Conservation (phyloP, 1,140 invertebrate species). For the Lepidurus packardi region DNA sequence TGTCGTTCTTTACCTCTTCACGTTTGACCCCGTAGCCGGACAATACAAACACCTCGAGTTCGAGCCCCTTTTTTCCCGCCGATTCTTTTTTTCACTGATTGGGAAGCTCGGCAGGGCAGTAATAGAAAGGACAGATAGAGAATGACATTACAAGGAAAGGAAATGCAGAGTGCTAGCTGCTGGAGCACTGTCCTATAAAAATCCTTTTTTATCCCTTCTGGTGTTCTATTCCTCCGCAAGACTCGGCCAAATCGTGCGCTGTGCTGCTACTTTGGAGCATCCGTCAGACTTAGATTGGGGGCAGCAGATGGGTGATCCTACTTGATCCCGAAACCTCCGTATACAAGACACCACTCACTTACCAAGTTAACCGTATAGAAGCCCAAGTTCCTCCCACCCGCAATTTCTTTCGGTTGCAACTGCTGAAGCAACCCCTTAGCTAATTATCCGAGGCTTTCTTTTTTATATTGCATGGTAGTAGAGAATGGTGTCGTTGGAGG, state of each 20-base stretch:
- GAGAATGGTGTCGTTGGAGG: background rate
- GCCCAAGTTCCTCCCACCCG: background rate
- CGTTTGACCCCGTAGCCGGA: background rate
- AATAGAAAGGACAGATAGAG: background rate
- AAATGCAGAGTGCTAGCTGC: background rate
- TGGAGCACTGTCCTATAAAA: background rate
- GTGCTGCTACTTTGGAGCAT: background rate
- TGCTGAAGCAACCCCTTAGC: background rate
- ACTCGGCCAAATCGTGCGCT: background rate
- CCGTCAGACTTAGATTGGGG: background rate
- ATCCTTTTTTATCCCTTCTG: background rate
- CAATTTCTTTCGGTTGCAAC: background rate
- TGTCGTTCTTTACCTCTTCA: background rate
- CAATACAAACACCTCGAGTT: background rate
- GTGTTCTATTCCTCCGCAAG: background rate
- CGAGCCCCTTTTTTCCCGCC: background rate
- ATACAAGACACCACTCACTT: conserved; percentile 11
- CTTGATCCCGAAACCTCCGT: conserved; percentile 1
- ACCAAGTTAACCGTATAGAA: conserved; percentile 16
- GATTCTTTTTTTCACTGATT: background rate
- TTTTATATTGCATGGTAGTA: too few species aligned
- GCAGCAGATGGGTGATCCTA: conserved; percentile 20
- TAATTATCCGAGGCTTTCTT: conserved; percentile 10
- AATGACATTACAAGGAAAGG: background rate
- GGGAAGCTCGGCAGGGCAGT: background rate